Evolutionary conservation across 2,113 vertebrate genomes (phyloP).

Genomic region (Rana temporaria): DNA sequence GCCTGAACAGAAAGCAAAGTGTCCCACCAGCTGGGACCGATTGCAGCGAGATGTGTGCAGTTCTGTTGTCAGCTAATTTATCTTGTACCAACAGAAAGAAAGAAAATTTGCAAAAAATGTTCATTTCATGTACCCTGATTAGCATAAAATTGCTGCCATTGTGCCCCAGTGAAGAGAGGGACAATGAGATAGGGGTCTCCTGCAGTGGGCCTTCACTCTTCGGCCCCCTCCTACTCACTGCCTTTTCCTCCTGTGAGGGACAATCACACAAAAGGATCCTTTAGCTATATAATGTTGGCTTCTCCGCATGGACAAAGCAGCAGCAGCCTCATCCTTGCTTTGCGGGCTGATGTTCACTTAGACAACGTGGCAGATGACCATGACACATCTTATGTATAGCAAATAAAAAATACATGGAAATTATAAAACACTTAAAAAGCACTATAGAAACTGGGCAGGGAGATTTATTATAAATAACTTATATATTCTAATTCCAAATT

Average conservation of each 20-base stretch:
- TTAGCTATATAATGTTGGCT: slow-evolving; percentile 28
- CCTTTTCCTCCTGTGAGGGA: slow-evolving; percentile 57
- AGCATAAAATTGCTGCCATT: slow-evolving; percentile 93
- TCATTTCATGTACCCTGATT: slow-evolving; percentile 85
- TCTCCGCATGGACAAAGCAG: slow-evolving; percentile 3
- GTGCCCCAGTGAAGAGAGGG: slow-evolving; percentile 75
- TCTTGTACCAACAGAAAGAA: slow-evolving; percentile 74
- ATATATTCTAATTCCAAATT: too few species aligned
- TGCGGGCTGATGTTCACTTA: neutral
- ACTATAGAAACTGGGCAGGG: too few species aligned
- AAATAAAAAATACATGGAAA: too few species aligned
- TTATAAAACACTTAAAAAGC: too few species aligned
- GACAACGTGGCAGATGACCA: too few species aligned
- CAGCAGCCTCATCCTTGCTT: neutral
- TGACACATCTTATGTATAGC: too few species aligned
- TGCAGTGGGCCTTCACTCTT: slow-evolving; percentile 69
- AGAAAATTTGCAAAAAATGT: slow-evolving; percentile 74
- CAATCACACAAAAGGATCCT: slow-evolving; percentile 47
- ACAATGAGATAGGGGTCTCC: slow-evolving; percentile 77
- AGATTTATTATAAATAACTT: too few species aligned
- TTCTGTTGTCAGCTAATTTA: slow-evolving; percentile 64
- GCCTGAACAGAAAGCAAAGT: slow-evolving; percentile 19
- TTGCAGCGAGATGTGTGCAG: slow-evolving; percentile 53
- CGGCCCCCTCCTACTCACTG: slow-evolving; percentile 55
- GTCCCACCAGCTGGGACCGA: slow-evolving; percentile 43